Percentiles rank a stretch among this genome's conserved stretches.
These are phyloP conservation scores for Eurypyga helias DNA, from an alignment of 2,113 vertebrate species.

Conservation along the genomic window DNA sequence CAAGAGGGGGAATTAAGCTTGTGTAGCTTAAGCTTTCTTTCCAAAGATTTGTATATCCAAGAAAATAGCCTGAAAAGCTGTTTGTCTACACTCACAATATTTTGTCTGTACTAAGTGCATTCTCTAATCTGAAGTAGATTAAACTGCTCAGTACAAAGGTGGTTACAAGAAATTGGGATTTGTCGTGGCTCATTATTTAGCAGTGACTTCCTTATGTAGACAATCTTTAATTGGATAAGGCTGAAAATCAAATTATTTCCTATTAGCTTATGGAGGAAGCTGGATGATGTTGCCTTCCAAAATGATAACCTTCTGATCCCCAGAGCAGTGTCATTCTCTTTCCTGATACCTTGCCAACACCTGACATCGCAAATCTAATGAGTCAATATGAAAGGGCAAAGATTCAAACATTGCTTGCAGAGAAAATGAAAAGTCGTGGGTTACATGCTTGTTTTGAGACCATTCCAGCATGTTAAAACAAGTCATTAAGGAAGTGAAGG, in stretches of 20 bases:
- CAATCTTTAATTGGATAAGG: background rate
- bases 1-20: background rate
- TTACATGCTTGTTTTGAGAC: background rate
- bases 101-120: background rate
- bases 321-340: background rate
- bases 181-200: background rate
- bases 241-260: background rate
- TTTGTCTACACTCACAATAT: background rate
- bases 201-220: background rate
- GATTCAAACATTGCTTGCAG: background rate
- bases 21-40: background rate
- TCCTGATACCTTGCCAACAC: background rate
- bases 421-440: background rate
- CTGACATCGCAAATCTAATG: background rate
- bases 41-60: background rate
- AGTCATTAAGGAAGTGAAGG: background rate
- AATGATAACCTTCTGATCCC: background rate
- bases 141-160: background rate
- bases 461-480: background rate
- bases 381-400: conserved; percentile 17
- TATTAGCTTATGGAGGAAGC: background rate
- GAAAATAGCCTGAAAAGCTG: background rate
- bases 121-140: background rate
- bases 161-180: background rate
- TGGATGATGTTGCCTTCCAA: background rate